These are phyloP conservation scores for Aspidoscelis tigris DNA, from an alignment of 2,113 vertebrate genomes.

Conservation along the genomic window DNA sequence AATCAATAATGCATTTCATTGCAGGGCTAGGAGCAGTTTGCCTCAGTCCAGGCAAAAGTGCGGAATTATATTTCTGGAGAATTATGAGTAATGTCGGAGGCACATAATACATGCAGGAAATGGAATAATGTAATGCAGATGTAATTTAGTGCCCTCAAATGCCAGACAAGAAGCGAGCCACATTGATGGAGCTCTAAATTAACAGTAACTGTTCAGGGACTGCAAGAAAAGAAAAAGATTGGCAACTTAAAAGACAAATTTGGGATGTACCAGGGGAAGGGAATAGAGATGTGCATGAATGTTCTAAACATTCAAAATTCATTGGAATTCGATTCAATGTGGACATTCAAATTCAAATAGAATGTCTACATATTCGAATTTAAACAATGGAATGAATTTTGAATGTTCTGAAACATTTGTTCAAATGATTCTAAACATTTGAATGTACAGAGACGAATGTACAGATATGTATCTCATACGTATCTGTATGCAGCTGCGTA, in stretches of 20 bases:
- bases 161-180: neutral
- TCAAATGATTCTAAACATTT: too few relatives aligned
- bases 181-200: conserved; percentile 16
- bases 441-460: too few relatives aligned
- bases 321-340: too few relatives aligned
- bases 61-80: conserved; percentile 9
- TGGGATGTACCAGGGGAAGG: neutral
- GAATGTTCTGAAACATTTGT: too few relatives aligned
- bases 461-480: too few relatives aligned
- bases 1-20: neutral
- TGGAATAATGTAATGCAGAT: conserved; percentile 6
- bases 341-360: too few relatives aligned
- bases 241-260: neutral
- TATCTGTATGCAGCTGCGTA: too few relatives aligned
- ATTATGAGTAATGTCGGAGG: conserved; percentile 3
- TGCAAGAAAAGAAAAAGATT: neutral
- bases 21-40: neutral
- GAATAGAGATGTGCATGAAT: too few relatives aligned
- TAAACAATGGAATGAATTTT: too few relatives aligned
- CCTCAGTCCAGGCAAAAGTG: neutral
- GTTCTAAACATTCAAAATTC: too few relatives aligned
- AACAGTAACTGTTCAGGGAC: conserved; percentile 4
- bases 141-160: neutral
- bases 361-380: too few relatives aligned
- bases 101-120: neutral